Percentiles rank a stretch among this genome's conserved stretches.
phyloP scores from a whole-genome alignment of 2,797 vertebrate genomes.

The Malacoctenus gilli region DNA sequence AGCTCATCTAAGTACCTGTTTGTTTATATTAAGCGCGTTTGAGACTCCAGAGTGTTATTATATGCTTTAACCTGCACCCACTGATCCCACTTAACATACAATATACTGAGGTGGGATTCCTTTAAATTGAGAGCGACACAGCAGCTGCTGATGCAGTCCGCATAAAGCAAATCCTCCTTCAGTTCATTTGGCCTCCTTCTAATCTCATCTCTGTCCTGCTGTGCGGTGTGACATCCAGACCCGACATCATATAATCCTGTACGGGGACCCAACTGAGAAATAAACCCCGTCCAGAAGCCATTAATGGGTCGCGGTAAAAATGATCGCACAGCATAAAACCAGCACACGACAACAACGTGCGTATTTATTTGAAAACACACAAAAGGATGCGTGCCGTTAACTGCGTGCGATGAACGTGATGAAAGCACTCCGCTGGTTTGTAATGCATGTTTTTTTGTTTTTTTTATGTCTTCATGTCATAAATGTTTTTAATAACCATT shows the following conservation, averaged over 20 bases:
- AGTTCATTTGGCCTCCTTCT: slow-evolving; percentile 47
- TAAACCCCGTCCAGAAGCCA: slow-evolving; percentile 49
- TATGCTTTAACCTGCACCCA: slow-evolving; percentile 10
- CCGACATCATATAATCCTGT: slow-evolving; percentile 65
- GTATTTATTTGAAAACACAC: slow-evolving; percentile 35
- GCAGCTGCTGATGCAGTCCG: slow-evolving; percentile 25
- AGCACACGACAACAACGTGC: slow-evolving; percentile 53
- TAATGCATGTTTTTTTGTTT: slow-evolving; percentile 28
- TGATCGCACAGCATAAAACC: slow-evolving; percentile 61
- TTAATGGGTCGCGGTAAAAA: slow-evolving; percentile 63
- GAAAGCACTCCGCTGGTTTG: slow-evolving; percentile 21
- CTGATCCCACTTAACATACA: slow-evolving; percentile 9
- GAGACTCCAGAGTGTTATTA: slow-evolving; percentile 3
- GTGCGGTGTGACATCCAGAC: slow-evolving; percentile 48
- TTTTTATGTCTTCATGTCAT: slow-evolving; percentile 27
- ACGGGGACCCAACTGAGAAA: slow-evolving; percentile 45
- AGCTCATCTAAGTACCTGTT: neutral
- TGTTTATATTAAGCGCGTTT: slow-evolving; percentile 8
- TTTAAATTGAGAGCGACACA: slow-evolving; percentile 24
- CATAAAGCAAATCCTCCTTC: slow-evolving; percentile 32
- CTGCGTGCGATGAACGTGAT: slow-evolving; percentile 13
- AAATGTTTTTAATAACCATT: slow-evolving; percentile 31
- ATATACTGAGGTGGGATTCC: slow-evolving; percentile 9
- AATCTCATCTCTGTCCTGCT: slow-evolving; percentile 58
- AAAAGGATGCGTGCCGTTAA: slow-evolving; percentile 21